Base-by-base conservation (phyloP, 1,140 invertebrate genomes). In the Eurosta solidaginis region DNA sequence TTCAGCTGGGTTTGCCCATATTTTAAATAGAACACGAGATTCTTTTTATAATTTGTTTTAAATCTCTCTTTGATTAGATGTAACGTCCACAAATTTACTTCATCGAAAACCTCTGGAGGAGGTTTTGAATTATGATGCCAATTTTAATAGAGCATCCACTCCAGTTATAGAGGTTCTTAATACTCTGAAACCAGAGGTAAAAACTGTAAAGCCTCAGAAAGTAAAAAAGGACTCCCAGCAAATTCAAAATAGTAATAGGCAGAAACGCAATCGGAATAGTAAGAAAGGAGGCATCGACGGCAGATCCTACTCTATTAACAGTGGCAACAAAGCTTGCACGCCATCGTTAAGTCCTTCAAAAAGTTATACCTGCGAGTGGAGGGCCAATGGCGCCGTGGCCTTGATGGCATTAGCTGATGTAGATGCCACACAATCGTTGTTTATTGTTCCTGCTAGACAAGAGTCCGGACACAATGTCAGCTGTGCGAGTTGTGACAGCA, bases 201-300 rank as follows among this genome's bases (percentile, higher is more conserved):
- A 54, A 36, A 79, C 76, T 17, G 59, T 68, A n/a, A 25, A 14
- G 54, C 54, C 33, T n/a, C 54, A 20, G 17, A 5, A 74, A 12
- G 17, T 25, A 4, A 12, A 42, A 12, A 74, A 44, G 14, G 45
- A 45, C 2, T 1, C 20, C 6, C 6, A 25, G n/a, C 77, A 78
- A 22, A 78, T 40, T 78, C 83, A 83, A 20, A 81, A 79, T 36
- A 81, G 78, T 81, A 85, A 74, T 76, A 82, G 79, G 83, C 81
- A 74, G 68, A 79, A 80, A 80, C 83, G 83, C 83, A 85, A 83
- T 83, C 81, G 68, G 85, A 83, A 78, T 83, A 80, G 78, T 82
- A 83, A 77, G 83, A 82, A 76, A 49, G 83, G 77, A 82, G 81
- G 63, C 84, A 85, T 49, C 82, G 83, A 80, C 83, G 84, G 76